These are phyloP conservation scores for Caprella mutica DNA, from an alignment of 2,888 invertebrate genomes.

Conservation along the genomic window DNA sequence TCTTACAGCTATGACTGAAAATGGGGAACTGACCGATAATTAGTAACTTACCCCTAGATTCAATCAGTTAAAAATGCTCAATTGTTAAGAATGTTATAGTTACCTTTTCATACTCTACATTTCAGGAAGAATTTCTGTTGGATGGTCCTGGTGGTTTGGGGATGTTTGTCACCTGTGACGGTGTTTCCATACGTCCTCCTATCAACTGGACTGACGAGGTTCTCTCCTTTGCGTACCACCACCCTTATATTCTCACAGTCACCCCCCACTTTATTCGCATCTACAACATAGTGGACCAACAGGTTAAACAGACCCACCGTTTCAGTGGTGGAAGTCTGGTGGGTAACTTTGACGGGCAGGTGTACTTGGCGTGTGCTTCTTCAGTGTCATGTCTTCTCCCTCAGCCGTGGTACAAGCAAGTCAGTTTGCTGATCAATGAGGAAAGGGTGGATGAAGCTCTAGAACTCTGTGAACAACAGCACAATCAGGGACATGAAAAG, in stretches of 20 bases:
- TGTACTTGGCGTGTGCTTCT: slow-evolving; percentile 43
- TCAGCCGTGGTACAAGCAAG: slow-evolving; percentile 47
- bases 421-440: slow-evolving; percentile 36
- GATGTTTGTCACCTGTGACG: slow-evolving; percentile 46
- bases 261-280: slow-evolving; percentile 27
- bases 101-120: too few species aligned
- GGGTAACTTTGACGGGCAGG: slow-evolving; percentile 45
- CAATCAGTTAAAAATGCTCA: too few species aligned
- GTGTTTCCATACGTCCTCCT: slow-evolving; percentile 47
- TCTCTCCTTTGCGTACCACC: slow-evolving; percentile 25
- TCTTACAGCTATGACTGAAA: too few species aligned
- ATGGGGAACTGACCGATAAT: too few species aligned
- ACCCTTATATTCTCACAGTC: slow-evolving; percentile 31
- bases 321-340: slow-evolving; percentile 44
- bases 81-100: too few species aligned
- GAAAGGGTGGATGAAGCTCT: slow-evolving; percentile 46
- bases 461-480: slow-evolving; percentile 42
- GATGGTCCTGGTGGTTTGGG: slow-evolving; percentile 46
- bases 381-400: slow-evolving; percentile 44
- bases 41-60: too few species aligned
- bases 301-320: slow-evolving; percentile 45
- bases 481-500: slow-evolving; percentile 25
- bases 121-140: slow-evolving; percentile 33
- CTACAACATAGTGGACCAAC: slow-evolving; percentile 44
- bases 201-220: slow-evolving; percentile 43